Conservation (phyloP, 2,797 vertebrate species). For the Gymnopithys bicolor region DNA sequence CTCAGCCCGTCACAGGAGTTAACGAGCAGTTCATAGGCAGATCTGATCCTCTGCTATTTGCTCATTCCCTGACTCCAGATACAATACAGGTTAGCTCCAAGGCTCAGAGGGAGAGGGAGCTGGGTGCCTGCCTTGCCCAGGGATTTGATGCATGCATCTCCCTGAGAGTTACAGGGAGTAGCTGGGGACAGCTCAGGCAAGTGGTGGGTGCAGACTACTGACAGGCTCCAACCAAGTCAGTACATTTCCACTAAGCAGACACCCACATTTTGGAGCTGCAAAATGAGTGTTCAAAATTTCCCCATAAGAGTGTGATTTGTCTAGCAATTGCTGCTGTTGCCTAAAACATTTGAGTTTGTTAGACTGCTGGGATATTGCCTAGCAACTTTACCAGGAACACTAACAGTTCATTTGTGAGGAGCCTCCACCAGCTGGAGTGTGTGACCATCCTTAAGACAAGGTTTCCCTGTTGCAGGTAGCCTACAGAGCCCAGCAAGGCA, state of each 20-base stretch:
- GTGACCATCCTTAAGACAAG: not conserved
- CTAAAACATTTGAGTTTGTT: not conserved
- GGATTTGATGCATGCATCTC: not conserved
- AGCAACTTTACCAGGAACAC: constrained; percentile 19
- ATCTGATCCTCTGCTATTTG: not conserved
- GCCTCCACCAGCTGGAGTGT: not conserved
- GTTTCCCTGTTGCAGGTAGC: constrained; percentile 81
- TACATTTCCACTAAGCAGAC: not conserved
- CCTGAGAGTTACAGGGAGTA: rapidly evolving
- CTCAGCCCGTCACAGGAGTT: not conserved
- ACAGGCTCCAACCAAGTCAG: not conserved
- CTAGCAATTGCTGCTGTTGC: not conserved
- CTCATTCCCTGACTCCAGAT: not conserved
- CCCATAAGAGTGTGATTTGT: not conserved
- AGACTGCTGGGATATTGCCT: constrained; percentile 21
- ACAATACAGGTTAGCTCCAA: rapidly evolving
- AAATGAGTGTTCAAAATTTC: not conserved
- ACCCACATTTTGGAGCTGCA: not conserved
- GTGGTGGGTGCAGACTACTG: not conserved
- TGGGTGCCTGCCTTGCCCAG: not conserved
- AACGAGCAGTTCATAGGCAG: rapidly evolving
- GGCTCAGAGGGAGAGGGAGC: not conserved
- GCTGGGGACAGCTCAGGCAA: not conserved
- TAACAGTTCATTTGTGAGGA: not conserved
- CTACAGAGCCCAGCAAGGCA: constrained; percentile 93